These are phyloP conservation scores for Thecophora atra DNA, from an alignment of 2,888 invertebrate genomes.

Conservation along the genomic window DNA sequence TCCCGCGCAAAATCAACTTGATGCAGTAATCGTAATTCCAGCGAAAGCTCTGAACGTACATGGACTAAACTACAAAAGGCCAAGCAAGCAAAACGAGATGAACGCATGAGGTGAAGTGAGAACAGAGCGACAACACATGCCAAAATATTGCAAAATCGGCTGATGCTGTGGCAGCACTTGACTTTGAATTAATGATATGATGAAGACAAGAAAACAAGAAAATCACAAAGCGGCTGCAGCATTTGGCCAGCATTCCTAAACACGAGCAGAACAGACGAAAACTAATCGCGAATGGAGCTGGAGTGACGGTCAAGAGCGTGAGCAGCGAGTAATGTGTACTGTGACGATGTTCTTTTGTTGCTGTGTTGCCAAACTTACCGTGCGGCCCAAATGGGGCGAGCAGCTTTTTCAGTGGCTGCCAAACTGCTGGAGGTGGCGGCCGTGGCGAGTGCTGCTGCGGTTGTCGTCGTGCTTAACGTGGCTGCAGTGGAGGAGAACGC, in stretches of 20 bases:
- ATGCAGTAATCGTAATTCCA: no score
- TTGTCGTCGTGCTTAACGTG: conserved; percentile 52
- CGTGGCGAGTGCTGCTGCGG: conserved; percentile 56
- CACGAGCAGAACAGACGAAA: background rate
- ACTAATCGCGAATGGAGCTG: background rate
- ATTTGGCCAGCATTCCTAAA: conserved; percentile 26
- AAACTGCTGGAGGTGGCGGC: conserved; percentile 55
- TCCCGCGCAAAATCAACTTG: no score
- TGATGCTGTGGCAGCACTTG: background rate
- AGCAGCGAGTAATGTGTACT: background rate
- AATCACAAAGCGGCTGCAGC: conserved; percentile 21
- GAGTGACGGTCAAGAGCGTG: background rate
- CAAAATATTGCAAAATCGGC: background rate
- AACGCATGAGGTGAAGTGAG: no score
- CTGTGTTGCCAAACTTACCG: conserved; percentile 68
- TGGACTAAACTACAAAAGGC: no score
- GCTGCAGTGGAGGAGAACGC: conserved; percentile 50
- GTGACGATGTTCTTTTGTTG: background rate
- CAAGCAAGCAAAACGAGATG: no score
- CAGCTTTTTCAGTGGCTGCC: conserved; percentile 42
- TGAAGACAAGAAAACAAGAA: background rate
- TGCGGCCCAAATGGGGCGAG: conserved; percentile 71
- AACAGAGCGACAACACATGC: no score
- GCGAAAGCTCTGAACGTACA: no score
- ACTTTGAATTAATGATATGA: background rate